Conservation (phyloP, 2,797 vertebrate genomes). For the Denticeps clupeoides region DNA sequence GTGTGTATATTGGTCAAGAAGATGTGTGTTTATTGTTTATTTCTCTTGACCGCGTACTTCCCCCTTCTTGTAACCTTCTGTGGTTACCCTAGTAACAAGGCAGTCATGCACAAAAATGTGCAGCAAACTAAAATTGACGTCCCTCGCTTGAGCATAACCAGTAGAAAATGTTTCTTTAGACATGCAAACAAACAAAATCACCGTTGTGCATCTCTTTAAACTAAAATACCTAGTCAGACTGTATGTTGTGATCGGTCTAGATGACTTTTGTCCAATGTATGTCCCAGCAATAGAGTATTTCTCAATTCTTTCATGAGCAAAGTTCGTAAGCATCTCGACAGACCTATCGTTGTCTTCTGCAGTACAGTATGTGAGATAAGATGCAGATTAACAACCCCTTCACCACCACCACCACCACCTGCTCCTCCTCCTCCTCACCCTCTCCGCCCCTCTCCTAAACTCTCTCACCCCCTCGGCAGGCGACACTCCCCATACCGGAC, state of each 20-base stretch:
- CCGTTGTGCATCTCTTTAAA: too few species aligned
- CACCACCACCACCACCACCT: neutral
- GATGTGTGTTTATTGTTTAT: slow-evolving; percentile 28
- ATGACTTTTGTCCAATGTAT: too few species aligned
- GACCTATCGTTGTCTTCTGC: too few species aligned
- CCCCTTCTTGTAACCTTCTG: slow-evolving; percentile 41
- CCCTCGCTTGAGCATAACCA: too few species aligned
- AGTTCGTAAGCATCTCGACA: too few species aligned
- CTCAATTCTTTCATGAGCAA: too few species aligned
- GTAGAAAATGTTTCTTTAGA: too few species aligned
- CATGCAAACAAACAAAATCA: too few species aligned
- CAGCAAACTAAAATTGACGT: neutral
- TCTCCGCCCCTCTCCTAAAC: slow-evolving; percentile 26
- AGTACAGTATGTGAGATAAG: neutral
- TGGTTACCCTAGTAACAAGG: slow-evolving; percentile 40
- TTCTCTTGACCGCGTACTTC: slow-evolving; percentile 31
- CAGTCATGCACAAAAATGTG: slow-evolving; percentile 4
- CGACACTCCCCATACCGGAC: slow-evolving; percentile 98
- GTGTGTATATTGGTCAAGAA: slow-evolving; percentile 26
- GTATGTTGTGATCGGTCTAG: too few species aligned
- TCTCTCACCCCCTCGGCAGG: slow-evolving; percentile 64
- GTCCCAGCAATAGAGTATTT: too few species aligned
- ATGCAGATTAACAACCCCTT: neutral
- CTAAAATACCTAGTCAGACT: too few species aligned
- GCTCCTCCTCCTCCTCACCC: slow-evolving; percentile 15